A percentile compares a stretch with the other conserved stretches of the same genome.
Conservation (phyloP, 2,888 invertebrate species). For the Zygogramma bicolorata region DNA sequence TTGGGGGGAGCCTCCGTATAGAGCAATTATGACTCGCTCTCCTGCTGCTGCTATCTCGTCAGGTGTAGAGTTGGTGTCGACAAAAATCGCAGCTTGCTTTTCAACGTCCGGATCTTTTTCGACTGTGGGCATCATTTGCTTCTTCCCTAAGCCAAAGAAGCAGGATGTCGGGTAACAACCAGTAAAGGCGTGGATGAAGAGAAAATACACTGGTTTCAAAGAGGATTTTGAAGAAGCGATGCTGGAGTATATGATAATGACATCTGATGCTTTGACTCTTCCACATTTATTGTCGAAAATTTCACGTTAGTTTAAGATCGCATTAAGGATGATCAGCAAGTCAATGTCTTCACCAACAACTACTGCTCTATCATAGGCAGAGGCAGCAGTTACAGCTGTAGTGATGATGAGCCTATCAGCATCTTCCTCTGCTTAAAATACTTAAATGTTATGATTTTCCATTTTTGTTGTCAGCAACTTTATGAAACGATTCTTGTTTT, state of each 20-base stretch:
- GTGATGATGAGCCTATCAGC: no score
- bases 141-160: constrained; percentile 26
- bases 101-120: constrained; percentile 27
- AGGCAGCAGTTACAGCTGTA: no score
- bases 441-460: no score
- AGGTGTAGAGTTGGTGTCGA: constrained; percentile 28
- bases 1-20: no score
- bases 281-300: constrained; percentile 27
- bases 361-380: constrained; percentile 3
- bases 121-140: constrained; percentile 22
- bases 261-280: constrained; percentile 23
- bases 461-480: constrained; percentile 3
- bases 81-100: constrained; percentile 25
- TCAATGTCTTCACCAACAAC: no score
- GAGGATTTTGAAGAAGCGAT: constrained; percentile 22
- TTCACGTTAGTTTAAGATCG: constrained; percentile 22
- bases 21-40: no score
- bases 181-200: constrained; percentile 25
- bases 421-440: no score
- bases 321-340: no score
- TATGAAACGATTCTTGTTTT: not conserved
- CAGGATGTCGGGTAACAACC: not conserved
- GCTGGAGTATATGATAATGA: constrained; percentile 27
- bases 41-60: constrained; percentile 26
- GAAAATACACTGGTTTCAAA: constrained; percentile 27